These are phyloP conservation scores for Apogon talboti DNA, from an alignment of 2,797 vertebrate species.

Conservation along the genomic window DNA sequence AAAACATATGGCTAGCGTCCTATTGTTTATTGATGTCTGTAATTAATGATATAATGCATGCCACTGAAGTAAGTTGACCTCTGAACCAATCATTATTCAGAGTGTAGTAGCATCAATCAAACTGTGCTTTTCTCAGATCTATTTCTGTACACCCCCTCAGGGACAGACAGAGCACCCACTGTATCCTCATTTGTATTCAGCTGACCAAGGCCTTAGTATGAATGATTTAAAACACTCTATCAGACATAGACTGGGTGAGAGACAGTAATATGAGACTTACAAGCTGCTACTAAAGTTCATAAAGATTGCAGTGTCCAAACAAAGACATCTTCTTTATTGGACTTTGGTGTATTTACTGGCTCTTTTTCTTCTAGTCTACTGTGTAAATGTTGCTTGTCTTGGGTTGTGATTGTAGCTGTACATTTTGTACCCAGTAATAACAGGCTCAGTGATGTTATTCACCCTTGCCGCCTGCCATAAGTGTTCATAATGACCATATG, in stretches of 20 bases:
- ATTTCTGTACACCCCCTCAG: constrained; percentile 63
- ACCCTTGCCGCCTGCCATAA: constrained; percentile 41
- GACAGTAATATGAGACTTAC: constrained; percentile 50
- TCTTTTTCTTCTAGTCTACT: constrained; percentile 87
- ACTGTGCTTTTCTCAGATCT: constrained; percentile 83
- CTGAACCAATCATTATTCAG: constrained; percentile 96
- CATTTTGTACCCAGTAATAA: constrained; percentile 85
- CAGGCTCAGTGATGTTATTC: constrained; percentile 77
- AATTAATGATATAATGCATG: constrained; percentile 97
- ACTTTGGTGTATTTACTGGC: constrained; percentile 93
- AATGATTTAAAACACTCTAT: constrained; percentile 80
- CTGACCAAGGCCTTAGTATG: constrained; percentile 81
- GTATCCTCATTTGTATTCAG: constrained; percentile 85
- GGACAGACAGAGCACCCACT: constrained; percentile 80
- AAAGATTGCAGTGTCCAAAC: constrained; percentile 74
- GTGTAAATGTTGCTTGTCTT: constrained; percentile 90
- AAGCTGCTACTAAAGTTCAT: constrained; percentile 65
- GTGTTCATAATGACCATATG: constrained; percentile 87
- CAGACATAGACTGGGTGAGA: constrained; percentile 40
- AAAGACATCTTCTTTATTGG: constrained; percentile 88
- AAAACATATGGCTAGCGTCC: constrained; percentile 91
- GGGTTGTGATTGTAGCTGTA: constrained; percentile 79
- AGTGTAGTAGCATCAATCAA: constrained; percentile 93
- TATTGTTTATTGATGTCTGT: constrained; percentile 93
- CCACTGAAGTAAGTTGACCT: constrained; percentile 95